Evolutionary conservation across 2,888 invertebrate species (phyloP).

Genomic region (Hypomecis punctinalis): DNA sequence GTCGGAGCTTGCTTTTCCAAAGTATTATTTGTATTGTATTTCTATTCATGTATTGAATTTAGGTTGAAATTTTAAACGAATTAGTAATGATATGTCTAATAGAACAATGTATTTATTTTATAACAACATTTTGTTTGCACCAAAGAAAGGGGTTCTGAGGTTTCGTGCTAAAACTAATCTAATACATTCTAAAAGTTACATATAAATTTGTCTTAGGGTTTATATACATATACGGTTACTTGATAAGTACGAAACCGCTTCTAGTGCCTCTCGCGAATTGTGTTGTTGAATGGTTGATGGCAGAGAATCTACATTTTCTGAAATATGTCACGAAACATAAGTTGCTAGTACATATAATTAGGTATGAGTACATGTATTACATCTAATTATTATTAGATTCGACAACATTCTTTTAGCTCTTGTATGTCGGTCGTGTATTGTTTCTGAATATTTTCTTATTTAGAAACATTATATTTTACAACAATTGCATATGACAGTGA

Average conservation of each 20-base stretch:
- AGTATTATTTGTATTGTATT: conserved; percentile 27
- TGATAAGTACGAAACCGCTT: conserved; percentile 7
- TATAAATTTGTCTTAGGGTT: background rate
- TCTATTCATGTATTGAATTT: conserved; percentile 28
- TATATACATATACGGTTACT: background rate
- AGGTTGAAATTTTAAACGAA: conserved; percentile 33
- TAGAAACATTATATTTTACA: background rate
- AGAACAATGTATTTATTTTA: conserved; percentile 6
- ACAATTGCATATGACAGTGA: background rate
- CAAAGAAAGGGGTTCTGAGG: conserved; percentile 22
- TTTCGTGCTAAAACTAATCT: conserved; percentile 9
- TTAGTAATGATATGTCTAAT: conserved; percentile 16
- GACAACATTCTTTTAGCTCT: too few species aligned
- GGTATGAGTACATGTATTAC: too few species aligned
- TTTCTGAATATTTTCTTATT: background rate
- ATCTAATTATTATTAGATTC: too few species aligned
- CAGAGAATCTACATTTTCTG: background rate
- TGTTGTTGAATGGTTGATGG: conserved; percentile 5
- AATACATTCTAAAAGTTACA: conserved; percentile 1
- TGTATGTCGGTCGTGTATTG: too few species aligned
- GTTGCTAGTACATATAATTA: background rate
- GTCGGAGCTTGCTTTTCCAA: conserved; percentile 34
- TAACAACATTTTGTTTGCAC: conserved; percentile 23
- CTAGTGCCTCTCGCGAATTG: conserved; percentile 6
- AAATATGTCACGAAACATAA: background rate